These are phyloP conservation scores for Geophilus truncorum DNA, from an alignment of 2,888 invertebrate genomes.

Conservation along the genomic window DNA sequence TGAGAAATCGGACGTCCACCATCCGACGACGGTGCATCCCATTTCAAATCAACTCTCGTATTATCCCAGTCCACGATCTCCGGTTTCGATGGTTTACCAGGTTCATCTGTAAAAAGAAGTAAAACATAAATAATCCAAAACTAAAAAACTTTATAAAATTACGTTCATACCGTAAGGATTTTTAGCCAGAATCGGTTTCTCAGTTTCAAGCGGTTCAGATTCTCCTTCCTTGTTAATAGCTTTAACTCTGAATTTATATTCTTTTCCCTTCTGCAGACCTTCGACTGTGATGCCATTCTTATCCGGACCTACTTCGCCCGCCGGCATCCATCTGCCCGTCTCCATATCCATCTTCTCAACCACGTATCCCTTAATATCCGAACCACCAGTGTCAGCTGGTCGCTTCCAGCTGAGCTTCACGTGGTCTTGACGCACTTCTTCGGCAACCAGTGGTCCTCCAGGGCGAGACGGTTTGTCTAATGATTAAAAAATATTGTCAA, in stretches of 20 bases:
- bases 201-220: constrained; percentile 80
- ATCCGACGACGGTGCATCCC: constrained; percentile 83
- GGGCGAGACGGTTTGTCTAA: constrained; percentile 76
- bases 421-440: constrained; percentile 92
- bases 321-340: constrained; percentile 62
- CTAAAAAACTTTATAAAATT: no score
- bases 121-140: background rate
- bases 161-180: constrained; percentile 99
- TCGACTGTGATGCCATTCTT: constrained; percentile 55
- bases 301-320: constrained; percentile 77
- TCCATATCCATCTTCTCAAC: constrained; percentile 86
- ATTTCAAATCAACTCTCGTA: constrained; percentile 87
- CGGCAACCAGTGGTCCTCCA: constrained; percentile 83
- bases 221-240: constrained; percentile 56
- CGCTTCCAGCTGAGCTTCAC: constrained; percentile 95
- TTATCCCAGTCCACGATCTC: constrained; percentile 93
- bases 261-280: constrained; percentile 48
- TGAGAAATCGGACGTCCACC: constrained; percentile 89
- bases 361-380: constrained; percentile 86
- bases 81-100: constrained; percentile 83
- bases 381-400: constrained; percentile 89
- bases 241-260: constrained; percentile 55
- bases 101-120: constrained; percentile 69
- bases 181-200: constrained; percentile 87
- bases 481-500: no score